These are phyloP conservation scores for Cygnus buccinator DNA, from an alignment of 2,113 vertebrate genomes.

Conservation along the genomic window DNA sequence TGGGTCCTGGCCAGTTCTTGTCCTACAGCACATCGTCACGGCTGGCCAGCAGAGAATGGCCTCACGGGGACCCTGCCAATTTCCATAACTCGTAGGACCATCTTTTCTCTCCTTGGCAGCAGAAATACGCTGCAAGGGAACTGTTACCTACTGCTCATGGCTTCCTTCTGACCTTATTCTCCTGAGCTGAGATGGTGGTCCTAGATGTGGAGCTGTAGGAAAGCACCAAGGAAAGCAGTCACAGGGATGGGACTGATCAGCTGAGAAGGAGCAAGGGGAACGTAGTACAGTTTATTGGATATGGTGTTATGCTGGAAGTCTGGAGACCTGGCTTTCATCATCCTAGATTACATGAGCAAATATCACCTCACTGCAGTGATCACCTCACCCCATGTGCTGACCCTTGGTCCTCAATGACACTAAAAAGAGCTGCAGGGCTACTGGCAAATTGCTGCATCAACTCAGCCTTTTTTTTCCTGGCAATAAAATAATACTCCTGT, in stretches of 20 bases:
- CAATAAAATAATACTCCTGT: not conserved
- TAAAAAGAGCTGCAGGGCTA: not conserved
- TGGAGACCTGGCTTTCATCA: not conserved
- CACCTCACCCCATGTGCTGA: not conserved
- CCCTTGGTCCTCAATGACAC: not conserved
- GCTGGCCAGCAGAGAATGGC: constrained; percentile 54
- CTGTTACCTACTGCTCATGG: not conserved
- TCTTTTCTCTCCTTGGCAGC: constrained; percentile 17
- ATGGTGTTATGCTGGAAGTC: not conserved
- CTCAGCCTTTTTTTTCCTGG: not conserved
- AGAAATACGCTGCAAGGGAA: constrained; percentile 1
- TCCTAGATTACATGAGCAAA: not conserved
- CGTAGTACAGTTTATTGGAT: not conserved
- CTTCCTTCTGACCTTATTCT: not conserved
- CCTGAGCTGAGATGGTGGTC: not conserved
- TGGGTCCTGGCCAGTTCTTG: constrained; percentile 39
- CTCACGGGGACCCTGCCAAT: constrained; percentile 32
- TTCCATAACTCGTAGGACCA: not conserved
- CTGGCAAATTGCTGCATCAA: constrained; percentile 1
- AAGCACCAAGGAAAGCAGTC: not conserved
- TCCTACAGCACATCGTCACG: not conserved
- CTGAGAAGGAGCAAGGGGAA: not conserved
- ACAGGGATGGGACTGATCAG: not conserved
- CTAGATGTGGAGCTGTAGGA: not conserved
- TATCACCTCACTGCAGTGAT: not conserved